A percentile compares a stretch with the other conserved stretches of the same genome.
Evolutionary conservation across 2,113 vertebrate genomes (phyloP).

Genomic region (Centropus bengalensis): DNA sequence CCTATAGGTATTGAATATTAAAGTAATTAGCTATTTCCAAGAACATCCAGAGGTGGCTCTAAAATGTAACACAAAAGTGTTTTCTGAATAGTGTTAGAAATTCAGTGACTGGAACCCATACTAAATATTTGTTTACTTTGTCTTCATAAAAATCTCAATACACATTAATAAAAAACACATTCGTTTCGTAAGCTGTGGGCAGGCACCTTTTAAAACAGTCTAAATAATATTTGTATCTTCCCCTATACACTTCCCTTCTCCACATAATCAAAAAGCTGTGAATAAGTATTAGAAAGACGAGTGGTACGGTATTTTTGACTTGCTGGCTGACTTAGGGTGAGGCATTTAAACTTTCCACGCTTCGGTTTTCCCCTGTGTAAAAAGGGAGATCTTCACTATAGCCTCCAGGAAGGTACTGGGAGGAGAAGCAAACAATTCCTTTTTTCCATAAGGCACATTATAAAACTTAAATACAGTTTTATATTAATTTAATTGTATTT

Average conservation of each 20-base stretch:
- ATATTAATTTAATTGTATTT: not conserved
- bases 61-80: not conserved
- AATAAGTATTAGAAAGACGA: not conserved
- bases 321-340: not conserved
- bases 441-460: not conserved
- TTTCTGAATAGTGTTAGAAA: not conserved
- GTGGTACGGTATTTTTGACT: not conserved
- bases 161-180: not conserved
- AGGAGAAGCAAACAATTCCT: not conserved
- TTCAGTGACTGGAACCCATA: not conserved
- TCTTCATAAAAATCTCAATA: not conserved
- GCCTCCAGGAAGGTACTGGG: not conserved
- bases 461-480: not conserved
- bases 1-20: conserved; percentile 73
- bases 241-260: not conserved
- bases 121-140: not conserved
- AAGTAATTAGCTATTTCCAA: not conserved
- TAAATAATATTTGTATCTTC: not conserved
- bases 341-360: not conserved
- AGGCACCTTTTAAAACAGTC: not conserved
- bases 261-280: not conserved
- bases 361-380: not conserved
- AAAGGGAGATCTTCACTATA: not conserved
- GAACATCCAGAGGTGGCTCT: not conserved
- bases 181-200: not conserved